Percentiles rank a stretch among this genome's conserved stretches.
phyloP scores from a whole-genome alignment of 2,888 invertebrate species.

The Aphrophora alni region DNA sequence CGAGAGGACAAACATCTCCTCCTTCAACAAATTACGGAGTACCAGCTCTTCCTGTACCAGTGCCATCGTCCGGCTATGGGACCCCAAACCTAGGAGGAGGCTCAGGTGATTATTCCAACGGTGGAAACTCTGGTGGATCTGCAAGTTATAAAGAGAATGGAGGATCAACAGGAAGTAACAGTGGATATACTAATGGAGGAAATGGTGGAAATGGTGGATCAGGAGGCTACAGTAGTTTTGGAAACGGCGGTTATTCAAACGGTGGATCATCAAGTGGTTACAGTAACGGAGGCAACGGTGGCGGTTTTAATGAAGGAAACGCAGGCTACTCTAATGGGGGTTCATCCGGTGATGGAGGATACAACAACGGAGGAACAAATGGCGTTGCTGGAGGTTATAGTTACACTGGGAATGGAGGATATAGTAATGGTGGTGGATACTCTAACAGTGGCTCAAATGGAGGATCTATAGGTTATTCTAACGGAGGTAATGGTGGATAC shows the following conservation, averaged over 20 bases:
- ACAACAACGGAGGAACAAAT: neutral
- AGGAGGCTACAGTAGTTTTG: neutral
- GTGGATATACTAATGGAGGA: neutral
- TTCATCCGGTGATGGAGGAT: neutral
- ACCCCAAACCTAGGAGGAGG: constrained; percentile 41
- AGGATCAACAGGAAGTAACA: neutral
- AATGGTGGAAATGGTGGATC: neutral
- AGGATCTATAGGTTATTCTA: neutral
- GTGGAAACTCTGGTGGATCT: neutral
- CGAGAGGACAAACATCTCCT: constrained; percentile 33
- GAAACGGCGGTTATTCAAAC: neutral
- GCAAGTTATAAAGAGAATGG: constrained; percentile 39
- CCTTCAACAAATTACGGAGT: constrained; percentile 49
- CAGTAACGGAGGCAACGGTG: neutral
- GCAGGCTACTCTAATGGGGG: neutral
- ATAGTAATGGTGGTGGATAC: neutral
- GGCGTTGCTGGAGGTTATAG: neutral
- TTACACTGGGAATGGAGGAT: neutral
- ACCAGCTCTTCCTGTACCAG: constrained; percentile 47
- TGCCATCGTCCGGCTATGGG: constrained; percentile 47
- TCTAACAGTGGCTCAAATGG: neutral
- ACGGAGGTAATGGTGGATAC: no score
- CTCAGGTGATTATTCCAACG: neutral
- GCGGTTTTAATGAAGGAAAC: neutral
- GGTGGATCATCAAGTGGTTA: neutral